Evolutionary conservation across 2,888 invertebrate genomes (phyloP), one percentile per base, ranked within the genome.

Genomic region (Strigamia crassipes): DNA sequence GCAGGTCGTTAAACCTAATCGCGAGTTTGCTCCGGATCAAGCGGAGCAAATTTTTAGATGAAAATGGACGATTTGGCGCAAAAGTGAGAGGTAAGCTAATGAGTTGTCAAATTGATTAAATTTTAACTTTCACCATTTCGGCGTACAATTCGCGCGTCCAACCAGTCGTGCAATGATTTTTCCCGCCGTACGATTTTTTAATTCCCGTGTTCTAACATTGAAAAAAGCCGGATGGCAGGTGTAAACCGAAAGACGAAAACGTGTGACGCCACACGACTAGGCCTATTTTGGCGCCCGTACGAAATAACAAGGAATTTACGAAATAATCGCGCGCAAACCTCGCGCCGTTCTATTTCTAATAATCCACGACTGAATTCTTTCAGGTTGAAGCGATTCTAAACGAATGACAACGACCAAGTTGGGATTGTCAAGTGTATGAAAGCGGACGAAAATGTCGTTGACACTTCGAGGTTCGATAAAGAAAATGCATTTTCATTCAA

Each of bases 391-490:
- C 38, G 51, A 10, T 51, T 51, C 18, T 51, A 18, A 51, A 5
- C 18, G 18, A 12, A 51, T 51, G 51, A 51, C 51, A 51, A 18
- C 51, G 38, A 10, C 51, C 8, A 51, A 18, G 2, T 13, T 51
- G 2, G 18, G 6, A 3, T 18, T 51, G 51, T 18, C n/a, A 51
- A 51, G 51, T 18, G 51, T 18, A 6, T 51, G 51, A 51, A 51
- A 51, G 18, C 51, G 18, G 77, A 77, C 9, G 31, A 77, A 77
- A 77, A 77, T 77, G 77, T 77, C 77, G 23, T 21, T 77, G 31
- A 77, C 77, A 23, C 77, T 77, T 31, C n/a, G 77, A 77, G 77
- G 77, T 77, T 31, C 23, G 77, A 27, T 6, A 51, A 51, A 51
- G 10, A 18, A 18, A 51, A 6, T 13, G 8, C 12, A 18, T 18